Evolutionary conservation across 2,888 invertebrate genomes (phyloP).

Genomic region (Oegoconia quadripuncta): DNA sequence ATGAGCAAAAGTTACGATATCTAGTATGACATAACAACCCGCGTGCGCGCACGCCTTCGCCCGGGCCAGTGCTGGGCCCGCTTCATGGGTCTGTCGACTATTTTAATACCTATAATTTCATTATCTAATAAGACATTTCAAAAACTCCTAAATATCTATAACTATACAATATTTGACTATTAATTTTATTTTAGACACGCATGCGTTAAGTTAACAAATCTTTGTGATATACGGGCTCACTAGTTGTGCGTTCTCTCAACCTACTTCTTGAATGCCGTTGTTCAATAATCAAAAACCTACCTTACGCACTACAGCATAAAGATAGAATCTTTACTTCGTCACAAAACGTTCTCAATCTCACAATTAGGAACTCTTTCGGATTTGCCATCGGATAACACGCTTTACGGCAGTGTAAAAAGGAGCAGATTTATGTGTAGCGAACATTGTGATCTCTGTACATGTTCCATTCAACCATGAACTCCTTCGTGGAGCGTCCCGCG

Average conservation of each 20-base stretch:
- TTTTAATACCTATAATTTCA: too few species aligned
- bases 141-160: too few species aligned
- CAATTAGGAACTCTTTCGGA: conserved; percentile 62
- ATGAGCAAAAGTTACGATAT: conserved; percentile 27
- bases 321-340: conserved; percentile 55
- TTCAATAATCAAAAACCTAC: conserved; percentile 51
- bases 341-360: conserved; percentile 65
- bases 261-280: conserved; percentile 70
- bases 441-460: conserved; percentile 59
- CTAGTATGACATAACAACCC: conserved; percentile 23
- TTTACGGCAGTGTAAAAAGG: conserved; percentile 42
- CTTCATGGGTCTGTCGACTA: too few species aligned
- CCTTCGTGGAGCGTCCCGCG: conserved; percentile 74
- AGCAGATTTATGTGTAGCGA: conserved; percentile 33
- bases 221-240: conserved; percentile 71
- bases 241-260: conserved; percentile 74
- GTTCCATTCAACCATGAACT: conserved; percentile 77
- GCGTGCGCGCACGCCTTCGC: conserved; percentile 8
- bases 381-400: conserved; percentile 47
- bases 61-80: too few species aligned
- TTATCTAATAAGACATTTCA: too few species aligned
- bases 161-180: background rate
- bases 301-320: conserved; percentile 50
- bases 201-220: conserved; percentile 54
- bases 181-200: background rate